Evolutionary conservation across 1,140 invertebrate species (phyloP).

Genomic region (Charaxes varanes): DNA sequence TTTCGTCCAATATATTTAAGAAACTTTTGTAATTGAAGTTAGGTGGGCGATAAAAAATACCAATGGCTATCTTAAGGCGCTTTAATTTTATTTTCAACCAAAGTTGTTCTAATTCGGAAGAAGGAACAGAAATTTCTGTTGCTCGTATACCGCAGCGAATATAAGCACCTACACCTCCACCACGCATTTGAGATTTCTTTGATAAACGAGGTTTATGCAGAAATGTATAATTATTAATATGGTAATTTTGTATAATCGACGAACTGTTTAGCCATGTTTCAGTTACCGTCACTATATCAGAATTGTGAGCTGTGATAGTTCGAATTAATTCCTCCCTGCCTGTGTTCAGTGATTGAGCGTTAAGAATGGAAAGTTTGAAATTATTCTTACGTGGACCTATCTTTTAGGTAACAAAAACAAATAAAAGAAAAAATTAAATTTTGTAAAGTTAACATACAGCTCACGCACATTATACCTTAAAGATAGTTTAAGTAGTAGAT

Average conservation of each 20-base stretch:
- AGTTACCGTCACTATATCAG: conserved; percentile 2
- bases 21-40: neutral
- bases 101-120: conserved; percentile 2
- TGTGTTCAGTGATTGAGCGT: conserved; percentile 1
- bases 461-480: too few relatives aligned
- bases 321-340: neutral
- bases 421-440: too few relatives aligned
- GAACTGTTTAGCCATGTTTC: neutral
- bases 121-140: neutral
- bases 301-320: neutral
- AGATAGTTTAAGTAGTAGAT: too few relatives aligned
- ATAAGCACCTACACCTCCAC: neutral
- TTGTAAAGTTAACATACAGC: too few relatives aligned
- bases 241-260: neutral
- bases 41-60: conserved; percentile 2
- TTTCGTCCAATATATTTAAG: neutral
- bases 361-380: conserved; percentile 4
- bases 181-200: neutral
- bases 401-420: too few relatives aligned
- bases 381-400: too few relatives aligned
- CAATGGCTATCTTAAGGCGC: neutral
- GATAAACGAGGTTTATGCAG: neutral
- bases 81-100: neutral
- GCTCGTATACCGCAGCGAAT: neutral
- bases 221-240: neutral